A percentile compares a stretch with the other conserved stretches of the same genome.
These are phyloP conservation scores for Pygoscelis antarcticus DNA, from an alignment of 2,113 vertebrate genomes.

Conservation along the genomic window DNA sequence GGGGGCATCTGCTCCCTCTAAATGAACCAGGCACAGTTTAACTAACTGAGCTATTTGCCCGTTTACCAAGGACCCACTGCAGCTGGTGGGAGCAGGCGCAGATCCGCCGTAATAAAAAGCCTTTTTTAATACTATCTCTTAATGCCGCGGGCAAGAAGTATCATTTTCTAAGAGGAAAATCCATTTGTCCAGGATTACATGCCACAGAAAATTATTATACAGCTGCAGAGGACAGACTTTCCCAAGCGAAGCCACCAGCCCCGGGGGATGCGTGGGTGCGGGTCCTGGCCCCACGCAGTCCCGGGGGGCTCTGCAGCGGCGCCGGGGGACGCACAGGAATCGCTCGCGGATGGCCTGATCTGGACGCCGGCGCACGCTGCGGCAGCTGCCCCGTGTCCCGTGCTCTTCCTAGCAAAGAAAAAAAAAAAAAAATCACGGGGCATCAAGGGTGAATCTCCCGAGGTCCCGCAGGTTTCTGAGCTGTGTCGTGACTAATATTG, in stretches of 20 bases:
- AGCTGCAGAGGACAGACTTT: not conserved
- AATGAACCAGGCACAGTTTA: fast-evolving
- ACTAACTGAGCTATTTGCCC: fast-evolving
- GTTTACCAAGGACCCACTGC: fast-evolving
- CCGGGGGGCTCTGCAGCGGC: not conserved
- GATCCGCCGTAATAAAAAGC: not conserved
- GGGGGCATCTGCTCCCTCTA: not conserved
- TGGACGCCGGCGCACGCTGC: fast-evolving
- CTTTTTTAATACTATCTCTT: not conserved
- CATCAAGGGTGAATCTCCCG: fast-evolving
- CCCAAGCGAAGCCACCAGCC: not conserved
- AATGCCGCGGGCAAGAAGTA: not conserved
- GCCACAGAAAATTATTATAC: not conserved
- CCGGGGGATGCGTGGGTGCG: not conserved
- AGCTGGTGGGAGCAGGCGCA: not conserved
- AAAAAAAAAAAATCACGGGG: no score
- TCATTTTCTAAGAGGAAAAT: not conserved
- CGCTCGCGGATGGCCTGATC: fast-evolving
- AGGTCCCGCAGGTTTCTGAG: not conserved
- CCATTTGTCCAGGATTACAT: not conserved
- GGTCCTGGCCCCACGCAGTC: not conserved
- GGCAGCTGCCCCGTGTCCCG: fast-evolving
- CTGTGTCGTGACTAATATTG: fast-evolving
- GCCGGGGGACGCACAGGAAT: fast-evolving
- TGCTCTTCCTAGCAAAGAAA: not conserved